Evolutionary conservation across 2,888 invertebrate genomes (phyloP).

Genomic region (Lepeophtheirus nordmannii): DNA sequence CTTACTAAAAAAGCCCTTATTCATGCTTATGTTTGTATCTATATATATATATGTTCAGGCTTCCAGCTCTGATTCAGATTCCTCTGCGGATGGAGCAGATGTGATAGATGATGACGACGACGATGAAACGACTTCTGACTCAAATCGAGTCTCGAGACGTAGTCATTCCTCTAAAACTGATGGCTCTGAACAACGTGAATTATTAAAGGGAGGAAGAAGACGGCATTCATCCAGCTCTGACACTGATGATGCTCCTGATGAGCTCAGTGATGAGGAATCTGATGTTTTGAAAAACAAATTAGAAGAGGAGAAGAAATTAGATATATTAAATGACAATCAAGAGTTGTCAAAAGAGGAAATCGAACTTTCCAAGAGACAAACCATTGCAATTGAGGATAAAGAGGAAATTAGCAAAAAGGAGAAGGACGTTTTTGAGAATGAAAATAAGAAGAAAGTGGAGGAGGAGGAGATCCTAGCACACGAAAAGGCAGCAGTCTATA

Average conservation of each 20-base stretch:
- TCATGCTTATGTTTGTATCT: not conserved
- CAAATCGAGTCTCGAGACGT: too few relatives aligned
- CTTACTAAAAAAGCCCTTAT: too few relatives aligned
- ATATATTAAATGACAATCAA: conserved; percentile 7
- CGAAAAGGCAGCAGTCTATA: not conserved
- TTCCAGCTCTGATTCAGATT: conserved; percentile 3
- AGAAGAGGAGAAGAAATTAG: conserved; percentile 26
- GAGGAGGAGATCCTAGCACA: not conserved
- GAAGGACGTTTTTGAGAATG: not conserved
- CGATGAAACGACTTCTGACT: not conserved
- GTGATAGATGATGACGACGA: not conserved
- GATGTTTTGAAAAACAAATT: conserved; percentile 5
- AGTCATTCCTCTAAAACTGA: too few relatives aligned
- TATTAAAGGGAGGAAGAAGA: too few relatives aligned
- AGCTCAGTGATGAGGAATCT: conserved; percentile 22
- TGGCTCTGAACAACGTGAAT: too few relatives aligned
- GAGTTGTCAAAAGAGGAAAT: conserved; percentile 26
- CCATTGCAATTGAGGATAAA: not conserved
- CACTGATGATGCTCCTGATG: not conserved
- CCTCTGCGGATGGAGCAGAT: not conserved
- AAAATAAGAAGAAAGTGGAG: not conserved
- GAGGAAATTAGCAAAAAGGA: not conserved
- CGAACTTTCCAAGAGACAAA: conserved; percentile 8
- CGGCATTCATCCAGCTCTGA: conserved; percentile 9
- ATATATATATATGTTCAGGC: not conserved